Base-by-base conservation (phyloP, 2,797 vertebrate genomes). In the Spondyliosoma cantharus region DNA sequence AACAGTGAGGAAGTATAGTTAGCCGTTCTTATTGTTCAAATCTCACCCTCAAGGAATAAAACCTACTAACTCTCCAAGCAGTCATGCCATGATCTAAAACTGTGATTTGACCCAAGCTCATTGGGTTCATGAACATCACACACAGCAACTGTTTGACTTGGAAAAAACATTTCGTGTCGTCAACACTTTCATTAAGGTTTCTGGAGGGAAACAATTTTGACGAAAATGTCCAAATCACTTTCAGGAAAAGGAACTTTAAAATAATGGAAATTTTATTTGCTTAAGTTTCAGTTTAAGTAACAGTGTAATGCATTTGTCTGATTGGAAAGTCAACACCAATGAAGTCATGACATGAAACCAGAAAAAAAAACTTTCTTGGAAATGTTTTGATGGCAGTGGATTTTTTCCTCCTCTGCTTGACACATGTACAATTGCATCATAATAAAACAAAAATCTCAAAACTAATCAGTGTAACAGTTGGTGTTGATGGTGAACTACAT, bases 211-310 rank as follows among this genome's bases (percentile, higher is more conserved):
- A 79, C 3, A 45, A 63, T 72, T 68, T 15, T 49, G 43, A 64
- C 16, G 63, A 76, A 81, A 60, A 45, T 9, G 9, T 20, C 11
- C 52, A 20, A 24, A 68, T 53, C 22, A 25, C 25, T 48, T 64
- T 81, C 43, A 22, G 59, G 70, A 84, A 74, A 49, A 80, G 49
- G 86, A 84, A 85, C 65, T 68, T 81, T 61, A 27, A 80, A 87
- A 87, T 77, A 71, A 56, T 78, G 86, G 85, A 85, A 92, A 86
- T n/a, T 74, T 52, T 49, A 7, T 61, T 71, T 58, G 20, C 27
- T 53, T 49, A 7, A 73, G 85, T 92, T 90, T 91, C 81, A 76
- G 25, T 83, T 87, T 22, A 74, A 17, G 57, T 82, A 74, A 79
- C 80, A 83, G 54, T 56, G 25, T 70, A 53, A 2, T 62, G 63